Evolutionary conservation across 1,140 invertebrate genomes (phyloP).

Genomic region (Caerostris extrusa): DNA sequence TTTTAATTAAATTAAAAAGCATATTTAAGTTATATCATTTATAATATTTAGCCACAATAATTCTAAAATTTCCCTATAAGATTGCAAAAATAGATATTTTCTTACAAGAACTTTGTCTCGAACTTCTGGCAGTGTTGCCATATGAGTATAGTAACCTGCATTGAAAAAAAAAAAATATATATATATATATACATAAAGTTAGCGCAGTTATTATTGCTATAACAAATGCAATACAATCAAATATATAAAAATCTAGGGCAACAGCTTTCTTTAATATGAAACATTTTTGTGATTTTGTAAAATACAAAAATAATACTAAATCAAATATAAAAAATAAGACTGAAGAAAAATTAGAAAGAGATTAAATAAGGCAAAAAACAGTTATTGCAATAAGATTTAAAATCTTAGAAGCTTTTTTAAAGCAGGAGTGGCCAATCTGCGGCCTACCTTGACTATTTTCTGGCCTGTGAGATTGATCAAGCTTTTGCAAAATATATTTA

Average conservation of each 20-base stretch:
- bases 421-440: too few species aligned
- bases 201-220: too few species aligned
- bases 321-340: too few species aligned
- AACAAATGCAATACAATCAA: background rate
- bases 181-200: background rate
- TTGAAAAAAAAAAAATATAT: background rate
- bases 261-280: background rate
- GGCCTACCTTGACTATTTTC: too few species aligned
- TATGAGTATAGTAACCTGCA: conserved; percentile 94
- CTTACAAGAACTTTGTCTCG: conserved; percentile 91
- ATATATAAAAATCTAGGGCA: background rate
- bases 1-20: too few species aligned
- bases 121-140: conserved; percentile 94
- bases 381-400: too few species aligned
- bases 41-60: background rate
- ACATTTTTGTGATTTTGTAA: background rate
- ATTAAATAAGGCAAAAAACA: too few species aligned
- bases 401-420: too few species aligned
- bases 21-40: background rate
- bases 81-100: conserved; percentile 17
- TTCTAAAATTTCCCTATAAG: conserved; percentile 17
- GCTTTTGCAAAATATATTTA: too few species aligned
- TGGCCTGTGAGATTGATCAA: too few species aligned
- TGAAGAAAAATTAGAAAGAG: too few species aligned
- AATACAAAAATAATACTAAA: too few species aligned